Evolutionary conservation across 2,888 invertebrate genomes (phyloP).

Genomic region (Protonemura montana): DNA sequence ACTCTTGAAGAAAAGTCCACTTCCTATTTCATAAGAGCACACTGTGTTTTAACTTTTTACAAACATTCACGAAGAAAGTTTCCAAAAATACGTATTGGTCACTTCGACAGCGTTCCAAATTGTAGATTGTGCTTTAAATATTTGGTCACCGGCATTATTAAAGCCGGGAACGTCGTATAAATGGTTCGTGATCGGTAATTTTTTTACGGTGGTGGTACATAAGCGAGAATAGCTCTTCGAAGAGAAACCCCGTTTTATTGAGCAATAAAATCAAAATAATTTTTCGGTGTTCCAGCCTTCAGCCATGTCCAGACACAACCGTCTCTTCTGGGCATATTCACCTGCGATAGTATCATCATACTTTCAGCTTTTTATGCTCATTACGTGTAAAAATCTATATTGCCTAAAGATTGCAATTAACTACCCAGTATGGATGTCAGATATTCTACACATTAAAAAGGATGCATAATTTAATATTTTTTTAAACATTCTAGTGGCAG

Average conservation of each 20-base stretch:
- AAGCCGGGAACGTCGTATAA: too few relatives aligned
- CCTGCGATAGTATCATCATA: not conserved
- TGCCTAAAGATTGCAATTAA: not conserved
- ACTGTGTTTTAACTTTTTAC: not conserved
- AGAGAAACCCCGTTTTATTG: not conserved
- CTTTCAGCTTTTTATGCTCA: not conserved
- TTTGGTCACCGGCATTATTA: not conserved
- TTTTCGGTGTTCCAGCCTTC: not conserved
- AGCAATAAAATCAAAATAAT: not conserved
- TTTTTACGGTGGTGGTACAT: too few relatives aligned
- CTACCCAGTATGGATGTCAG: not conserved
- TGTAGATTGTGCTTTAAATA: not conserved
- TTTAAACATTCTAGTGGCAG: not conserved
- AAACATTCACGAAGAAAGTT: not conserved
- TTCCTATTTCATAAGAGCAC: not conserved
- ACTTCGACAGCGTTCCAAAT: not conserved
- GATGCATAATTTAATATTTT: not conserved
- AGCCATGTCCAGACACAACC: not conserved
- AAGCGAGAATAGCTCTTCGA: too few relatives aligned
- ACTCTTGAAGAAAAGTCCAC: not conserved
- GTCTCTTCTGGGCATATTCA: not conserved
- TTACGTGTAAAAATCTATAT: slow-evolving; percentile 12
- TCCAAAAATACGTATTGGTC: not conserved
- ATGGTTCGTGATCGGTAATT: too few relatives aligned
- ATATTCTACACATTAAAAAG: not conserved